Conservation (phyloP, 2,888 invertebrate species). For the Hirtodrosophila confusa region DNA sequence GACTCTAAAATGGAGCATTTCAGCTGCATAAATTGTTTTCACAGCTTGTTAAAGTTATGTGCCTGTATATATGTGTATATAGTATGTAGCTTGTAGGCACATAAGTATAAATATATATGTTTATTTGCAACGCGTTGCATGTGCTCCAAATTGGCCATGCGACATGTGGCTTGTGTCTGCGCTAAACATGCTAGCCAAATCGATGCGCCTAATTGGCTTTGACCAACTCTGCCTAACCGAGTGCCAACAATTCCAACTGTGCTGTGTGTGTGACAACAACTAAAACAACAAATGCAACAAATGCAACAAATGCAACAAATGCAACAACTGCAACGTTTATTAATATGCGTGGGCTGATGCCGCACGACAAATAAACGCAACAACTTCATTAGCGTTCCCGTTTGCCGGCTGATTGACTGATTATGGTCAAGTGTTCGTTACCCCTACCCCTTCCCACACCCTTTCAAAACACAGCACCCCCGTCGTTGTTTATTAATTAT, state of each 20-base stretch:
- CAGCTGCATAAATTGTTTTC: conserved; percentile 52
- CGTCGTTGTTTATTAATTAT: conserved; percentile 60
- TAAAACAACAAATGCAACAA: conserved; percentile 2
- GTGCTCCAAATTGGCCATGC: conserved; percentile 49
- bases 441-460: no score
- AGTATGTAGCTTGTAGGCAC: neutral
- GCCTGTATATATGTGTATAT: neutral
- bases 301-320: conserved; percentile 13
- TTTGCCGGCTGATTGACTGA: conserved; percentile 74
- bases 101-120: neutral
- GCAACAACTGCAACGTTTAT: conserved; percentile 40
- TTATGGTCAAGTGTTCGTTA: conserved; percentile 73
- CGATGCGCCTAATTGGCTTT: conserved; percentile 75
- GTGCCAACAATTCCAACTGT: conserved; percentile 10
- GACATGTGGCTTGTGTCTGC: conserved; percentile 56
- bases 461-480: neutral
- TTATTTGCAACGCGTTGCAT: conserved; percentile 16
- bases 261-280: conserved; percentile 8
- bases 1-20: conserved; percentile 21
- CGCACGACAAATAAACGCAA: conserved; percentile 67
- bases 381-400: conserved; percentile 73
- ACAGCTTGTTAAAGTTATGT: conserved; percentile 38
- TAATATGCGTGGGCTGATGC: conserved; percentile 70
- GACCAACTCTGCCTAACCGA: conserved; percentile 44
- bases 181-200: conserved; percentile 62